Evolutionary conservation across 2,797 vertebrate species (phyloP), one percentile per base, ranked within the genome.

Genomic region (Acrossocheilus wenchowensis): DNA sequence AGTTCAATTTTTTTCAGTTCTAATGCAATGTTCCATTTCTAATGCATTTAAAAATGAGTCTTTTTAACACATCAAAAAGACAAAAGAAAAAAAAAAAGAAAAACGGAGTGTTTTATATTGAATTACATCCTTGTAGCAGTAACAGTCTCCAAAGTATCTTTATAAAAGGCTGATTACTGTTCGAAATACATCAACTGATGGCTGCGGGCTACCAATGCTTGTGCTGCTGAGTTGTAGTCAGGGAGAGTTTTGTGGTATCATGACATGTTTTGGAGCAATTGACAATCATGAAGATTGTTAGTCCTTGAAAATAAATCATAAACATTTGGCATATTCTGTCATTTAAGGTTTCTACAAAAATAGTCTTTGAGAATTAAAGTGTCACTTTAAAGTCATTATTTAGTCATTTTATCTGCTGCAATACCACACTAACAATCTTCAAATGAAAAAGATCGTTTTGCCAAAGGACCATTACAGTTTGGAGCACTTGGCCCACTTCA

Each of bases 201-300:
- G 95, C 97, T 97, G 94, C 94, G 95, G 97, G 97, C 97, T 96
- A 96, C 96, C 96, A 96, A 94, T 95, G 95, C 96, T 97, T 95
- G 95, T 93, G 95, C 93, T 92, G 94, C 95, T 94, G 94, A 54
- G 95, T 93, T 93, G 94, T 88, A 95, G 94, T 96, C 95, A 95
- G 94, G 95, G 95, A 94, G 94, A 94, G 96, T 96, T 96, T 95
- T 95, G 93, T 93, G 92, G 93, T 93, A 94, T 95, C 93, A 92
- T 94, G 94, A 97, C 19, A 96, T 94, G 93, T 94, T 94, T 93
- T 92, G 90, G 90, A 91, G 94, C 93, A 93, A 92, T 92, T 81
- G 45, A 48, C 48, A 39, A 54, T 62, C 30, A 62, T 52, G 3
- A 19, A 57, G 36, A 72, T 81, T 41, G 50, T 78, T 45, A 15